These are phyloP conservation scores for Phacellophora camtschatica DNA, from an alignment of 30 jellyfish, hydroid and myxozoan genomes.

Conservation along the genomic window DNA sequence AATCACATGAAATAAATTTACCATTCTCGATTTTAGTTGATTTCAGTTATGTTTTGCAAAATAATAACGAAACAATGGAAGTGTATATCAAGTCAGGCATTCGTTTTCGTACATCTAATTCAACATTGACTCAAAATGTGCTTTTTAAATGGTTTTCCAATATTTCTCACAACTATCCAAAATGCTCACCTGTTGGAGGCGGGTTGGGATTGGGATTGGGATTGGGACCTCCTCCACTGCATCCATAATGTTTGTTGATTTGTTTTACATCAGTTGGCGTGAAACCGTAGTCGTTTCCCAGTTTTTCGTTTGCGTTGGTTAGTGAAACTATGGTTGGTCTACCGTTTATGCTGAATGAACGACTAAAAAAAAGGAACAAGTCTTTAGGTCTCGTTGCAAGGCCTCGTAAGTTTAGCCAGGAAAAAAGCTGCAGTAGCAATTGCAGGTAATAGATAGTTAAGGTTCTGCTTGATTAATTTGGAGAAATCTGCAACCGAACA, in stretches of 20 bases:
- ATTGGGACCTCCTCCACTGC: slow-evolving; percentile 55
- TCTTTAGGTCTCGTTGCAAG: not conserved
- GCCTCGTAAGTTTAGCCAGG: not conserved
- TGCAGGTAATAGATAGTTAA: no score
- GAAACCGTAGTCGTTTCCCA: slow-evolving; percentile 70
- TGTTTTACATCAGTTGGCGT: slow-evolving; percentile 70
- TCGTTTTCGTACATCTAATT: no score
- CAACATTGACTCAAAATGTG: not conserved
- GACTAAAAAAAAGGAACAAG: slow-evolving; percentile 8
- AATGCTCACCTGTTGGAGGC: slow-evolving; percentile 44
- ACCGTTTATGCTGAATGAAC: slow-evolving; percentile 72
- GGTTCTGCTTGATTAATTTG: no score
- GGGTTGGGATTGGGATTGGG: slow-evolving; percentile 34
- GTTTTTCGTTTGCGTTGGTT: slow-evolving; percentile 53
- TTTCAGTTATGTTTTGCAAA: no score
- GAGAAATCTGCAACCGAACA: no score
- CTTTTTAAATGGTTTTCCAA: no score
- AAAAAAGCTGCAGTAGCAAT: no score
- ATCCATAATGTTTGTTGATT: slow-evolving; percentile 68
- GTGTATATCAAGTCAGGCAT: no score
- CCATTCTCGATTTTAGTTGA: not conserved
- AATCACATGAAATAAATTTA: not conserved
- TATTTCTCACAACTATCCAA: no score
- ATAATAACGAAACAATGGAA: no score
- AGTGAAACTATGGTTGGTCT: slow-evolving; percentile 69